Evolutionary conservation across 2,797 vertebrate genomes (phyloP), one percentile per base, ranked within the genome.

Genomic region (Platyrinchus mystaceus): DNA sequence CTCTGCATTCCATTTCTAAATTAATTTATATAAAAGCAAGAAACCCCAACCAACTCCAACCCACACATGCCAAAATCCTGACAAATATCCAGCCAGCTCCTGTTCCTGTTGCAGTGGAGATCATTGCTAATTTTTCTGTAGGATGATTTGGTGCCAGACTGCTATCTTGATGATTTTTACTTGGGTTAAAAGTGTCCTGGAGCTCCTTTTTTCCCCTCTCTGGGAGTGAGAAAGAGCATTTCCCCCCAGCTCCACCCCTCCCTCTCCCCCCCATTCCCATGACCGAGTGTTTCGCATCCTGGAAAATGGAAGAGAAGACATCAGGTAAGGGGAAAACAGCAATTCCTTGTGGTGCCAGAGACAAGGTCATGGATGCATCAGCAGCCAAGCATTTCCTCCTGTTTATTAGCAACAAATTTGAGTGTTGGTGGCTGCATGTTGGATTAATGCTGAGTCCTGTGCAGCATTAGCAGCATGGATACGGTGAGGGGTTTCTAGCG

Each of bases 11-110:
- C 63, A 93, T 91, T 87, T 91, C 78, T 90, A 85, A 87, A 92
- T 94, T 94, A 90, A 94, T 97, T 92, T 89, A 23, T 90, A 44
- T 87, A 94, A 95, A 96, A 92, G 87, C 74, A 89, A 83, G 92
- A 86, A 74, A 64, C 0, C 24, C n/a, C 64, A 92, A 91, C 56
- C 60, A 94, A 28, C 44, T 73, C 52, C 44, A 75, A 44, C 41
- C 56, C 77, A 73, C 87, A 87, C 62, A 85, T 87, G 94, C 94
- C 85, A 94, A 93, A 91, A 52, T 18, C 56, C 64, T 90, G 91
- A 94, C 83, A 93, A 87, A 86, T 92, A 84, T 22, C 50, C 67
- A 88, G 85, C 85, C 82, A 85, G 68, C 62, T 96, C 89, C 75
- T 43, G 59, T 75, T 87, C 3, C 9, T 78, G 30, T 89, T 90